Base-by-base conservation (phyloP, 2,888 invertebrate genomes). In the Steinernema hermaphroditum region DNA sequence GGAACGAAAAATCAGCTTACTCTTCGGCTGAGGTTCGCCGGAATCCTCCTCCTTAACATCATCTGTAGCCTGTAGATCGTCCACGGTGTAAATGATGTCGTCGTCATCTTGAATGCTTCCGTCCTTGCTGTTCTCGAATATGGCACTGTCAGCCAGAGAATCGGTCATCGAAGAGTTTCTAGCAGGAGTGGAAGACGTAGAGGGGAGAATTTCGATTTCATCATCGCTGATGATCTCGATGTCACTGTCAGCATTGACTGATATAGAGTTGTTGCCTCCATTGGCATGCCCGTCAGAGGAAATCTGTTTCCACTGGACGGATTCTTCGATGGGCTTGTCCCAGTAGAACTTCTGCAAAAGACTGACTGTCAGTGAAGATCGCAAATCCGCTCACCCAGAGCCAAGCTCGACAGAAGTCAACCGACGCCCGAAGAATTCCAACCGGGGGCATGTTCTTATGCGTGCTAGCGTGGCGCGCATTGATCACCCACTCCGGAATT, bases 301-400 rank as follows among this genome's bases (percentile, higher is more conserved):
- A 19, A 49, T 9, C 19, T 49, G 49, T 19, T 19, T 9, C 49
- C 49, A 49, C 49, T 49, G 49, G 6, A 49, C 49, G 14, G 49
- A 49, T 49, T 49, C 49, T 49, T 49, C 49, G 19, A 49, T 49
- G 14, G 49, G 49, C 49, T 49, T 49, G 49, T 19, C 19, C 49
- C 49, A 49, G 49, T 49, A 49, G 16, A 9, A 49, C 19, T 49
- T 9, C 49, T 49, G n/a, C n/a, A n/a, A n/a, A 49, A 49, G 19
- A 19, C 49, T 49, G 49, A 9, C 16, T 6, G n/a, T n/a, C n/a
- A n/a, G n/a, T n/a, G n/a, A n/a, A n/a, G n/a, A n/a, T n/a, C n/a
- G n/a, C n/a, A n/a, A n/a, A n/a, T n/a, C 16, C 49, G 19, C 49
- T 12, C 19, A 49, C 49, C 49, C 49, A 49, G 49, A 49, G 49